These are phyloP conservation scores for Tortrix viridana DNA, from an alignment of 2,888 invertebrate species.

Conservation along the genomic window DNA sequence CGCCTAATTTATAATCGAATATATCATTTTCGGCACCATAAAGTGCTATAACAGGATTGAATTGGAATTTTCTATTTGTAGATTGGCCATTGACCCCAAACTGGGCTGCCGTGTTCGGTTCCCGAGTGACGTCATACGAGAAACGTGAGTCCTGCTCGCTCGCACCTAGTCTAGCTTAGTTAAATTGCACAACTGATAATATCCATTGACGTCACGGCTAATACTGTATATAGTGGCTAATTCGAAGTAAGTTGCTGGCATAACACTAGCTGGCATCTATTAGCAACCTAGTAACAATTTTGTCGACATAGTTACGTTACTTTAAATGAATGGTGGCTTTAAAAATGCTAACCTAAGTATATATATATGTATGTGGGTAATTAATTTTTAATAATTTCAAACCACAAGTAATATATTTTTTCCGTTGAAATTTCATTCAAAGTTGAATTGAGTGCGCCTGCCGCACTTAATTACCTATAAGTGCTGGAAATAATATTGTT, in stretches of 20 bases:
- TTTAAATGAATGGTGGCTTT: too few species aligned
- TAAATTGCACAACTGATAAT: constrained; percentile 52
- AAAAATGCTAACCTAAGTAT: too few species aligned
- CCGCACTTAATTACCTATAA: too few species aligned
- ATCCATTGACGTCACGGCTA: constrained; percentile 58
- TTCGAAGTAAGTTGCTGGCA: not conserved
- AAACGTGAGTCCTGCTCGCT: constrained; percentile 73
- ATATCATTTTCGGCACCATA: constrained; percentile 22
- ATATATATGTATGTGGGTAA: too few species aligned
- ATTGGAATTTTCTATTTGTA: constrained; percentile 77
- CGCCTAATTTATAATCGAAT: constrained; percentile 25
- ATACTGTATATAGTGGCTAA: not conserved
- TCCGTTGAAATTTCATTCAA: too few species aligned
- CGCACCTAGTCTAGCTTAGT: constrained; percentile 46
- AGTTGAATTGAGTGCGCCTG: too few species aligned
- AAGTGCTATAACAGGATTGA: constrained; percentile 54
- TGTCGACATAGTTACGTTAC: too few species aligned
- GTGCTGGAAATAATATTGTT: too few species aligned
- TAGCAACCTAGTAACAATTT: too few species aligned
- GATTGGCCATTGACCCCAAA: constrained; percentile 83
- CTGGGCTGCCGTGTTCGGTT: constrained; percentile 82
- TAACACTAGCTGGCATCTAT: not conserved
- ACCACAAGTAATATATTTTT: too few species aligned
- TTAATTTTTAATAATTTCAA: too few species aligned
- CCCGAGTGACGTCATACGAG: constrained; percentile 80